A percentile compares a stretch with the other conserved stretches of the same genome.
phyloP scores from a whole-genome alignment of 37 sponge, comb jelly and placozoan genomes.

The Dysidea cf. avara region DNA sequence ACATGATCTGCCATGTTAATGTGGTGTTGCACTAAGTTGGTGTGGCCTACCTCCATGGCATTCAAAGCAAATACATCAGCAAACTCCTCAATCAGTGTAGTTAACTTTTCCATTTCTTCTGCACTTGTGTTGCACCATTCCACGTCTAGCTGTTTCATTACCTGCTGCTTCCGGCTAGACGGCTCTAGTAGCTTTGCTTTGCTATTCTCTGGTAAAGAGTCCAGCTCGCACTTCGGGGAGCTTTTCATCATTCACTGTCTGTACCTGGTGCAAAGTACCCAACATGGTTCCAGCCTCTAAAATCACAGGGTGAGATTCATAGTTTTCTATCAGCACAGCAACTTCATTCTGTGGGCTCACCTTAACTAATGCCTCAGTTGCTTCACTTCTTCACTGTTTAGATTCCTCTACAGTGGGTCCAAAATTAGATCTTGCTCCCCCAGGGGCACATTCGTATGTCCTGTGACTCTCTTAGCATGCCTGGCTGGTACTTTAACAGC shows the following conservation, averaged over 20 bases:
- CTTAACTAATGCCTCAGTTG: conserved; percentile 13
- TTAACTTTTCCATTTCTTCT: too few species aligned
- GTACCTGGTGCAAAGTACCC: too few species aligned
- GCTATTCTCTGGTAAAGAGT: too few species aligned
- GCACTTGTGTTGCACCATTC: too few species aligned
- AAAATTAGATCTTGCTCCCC: conserved; percentile 2
- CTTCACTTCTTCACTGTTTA: background rate
- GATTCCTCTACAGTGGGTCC: background rate
- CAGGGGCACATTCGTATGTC: background rate
- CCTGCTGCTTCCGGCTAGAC: too few species aligned
- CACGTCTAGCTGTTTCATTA: too few species aligned
- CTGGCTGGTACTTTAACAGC: conserved; percentile 29
- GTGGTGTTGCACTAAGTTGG: conserved; percentile 25
- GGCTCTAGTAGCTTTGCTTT: too few species aligned
- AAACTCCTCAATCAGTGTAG: too few species aligned
- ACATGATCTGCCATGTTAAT: conserved; percentile 39
- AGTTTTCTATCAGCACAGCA: conserved; percentile 24
- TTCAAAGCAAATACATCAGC: conserved; percentile 40
- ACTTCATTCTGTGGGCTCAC: background rate
- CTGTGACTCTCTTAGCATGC: conserved; percentile 13
- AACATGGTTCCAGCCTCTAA: conserved; percentile 26
- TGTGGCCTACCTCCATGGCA: conserved; percentile 37
- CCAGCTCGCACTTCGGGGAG: too few species aligned
- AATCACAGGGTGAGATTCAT: background rate
- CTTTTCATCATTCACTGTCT: too few species aligned